Conservation (phyloP, 1,140 invertebrate genomes). For the Calephelis virginiensis region DNA sequence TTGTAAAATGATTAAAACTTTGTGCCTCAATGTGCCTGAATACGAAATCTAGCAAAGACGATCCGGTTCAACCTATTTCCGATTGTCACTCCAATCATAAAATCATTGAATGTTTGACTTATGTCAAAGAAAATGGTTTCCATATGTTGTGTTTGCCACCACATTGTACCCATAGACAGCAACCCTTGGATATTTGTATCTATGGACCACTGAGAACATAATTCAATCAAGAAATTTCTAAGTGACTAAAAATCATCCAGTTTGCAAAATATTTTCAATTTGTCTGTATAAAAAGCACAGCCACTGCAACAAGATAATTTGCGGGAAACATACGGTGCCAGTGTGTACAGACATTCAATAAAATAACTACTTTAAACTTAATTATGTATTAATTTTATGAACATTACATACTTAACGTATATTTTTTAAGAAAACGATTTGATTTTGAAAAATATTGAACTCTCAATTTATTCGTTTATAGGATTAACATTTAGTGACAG, state of each 20-base stretch:
- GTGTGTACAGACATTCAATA: too few relatives aligned
- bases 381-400: too few relatives aligned
- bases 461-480: too few relatives aligned
- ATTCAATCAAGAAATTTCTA: slow-evolving; percentile 31
- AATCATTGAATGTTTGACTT: slow-evolving; percentile 27
- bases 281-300: too few relatives aligned
- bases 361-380: too few relatives aligned
- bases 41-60: slow-evolving; percentile 22
- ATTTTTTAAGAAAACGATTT: too few relatives aligned
- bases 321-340: too few relatives aligned
- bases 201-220: slow-evolving; percentile 29
- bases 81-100: slow-evolving; percentile 32
- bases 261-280: too few relatives aligned
- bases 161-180: slow-evolving; percentile 46
- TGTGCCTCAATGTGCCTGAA: slow-evolving; percentile 23
- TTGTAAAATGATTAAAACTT: slow-evolving; percentile 37
- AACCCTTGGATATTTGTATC: slow-evolving; percentile 38
- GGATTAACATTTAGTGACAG: too few relatives aligned
- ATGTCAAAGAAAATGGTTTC: slow-evolving; percentile 46
- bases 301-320: too few relatives aligned
- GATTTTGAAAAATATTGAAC: too few relatives aligned
- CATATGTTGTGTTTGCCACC: slow-evolving; percentile 44
- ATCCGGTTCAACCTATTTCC: slow-evolving; percentile 25
- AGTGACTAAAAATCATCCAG: slow-evolving; percentile 44
- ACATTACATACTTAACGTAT: too few relatives aligned